phyloP scores from a whole-genome alignment of 1,140 invertebrate species.

The Drosophila sechellia region DNA sequence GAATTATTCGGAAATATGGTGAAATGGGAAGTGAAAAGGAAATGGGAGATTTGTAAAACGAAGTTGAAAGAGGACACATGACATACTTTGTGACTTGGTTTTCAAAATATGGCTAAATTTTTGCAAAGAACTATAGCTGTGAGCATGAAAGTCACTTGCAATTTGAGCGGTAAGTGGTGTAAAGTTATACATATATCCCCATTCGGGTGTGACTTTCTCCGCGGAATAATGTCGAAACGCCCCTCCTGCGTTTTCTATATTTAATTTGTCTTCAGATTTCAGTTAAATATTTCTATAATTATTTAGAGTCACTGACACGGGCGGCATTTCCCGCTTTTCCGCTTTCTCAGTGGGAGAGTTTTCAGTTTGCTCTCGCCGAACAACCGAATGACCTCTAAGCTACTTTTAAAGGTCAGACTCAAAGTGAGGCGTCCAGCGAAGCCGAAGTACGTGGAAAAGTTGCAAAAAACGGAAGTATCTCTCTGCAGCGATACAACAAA shows the following conservation, averaged over 20 bases:
- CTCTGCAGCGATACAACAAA: background rate
- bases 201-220: conserved; percentile 18
- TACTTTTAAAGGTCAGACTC: conserved; percentile 57
- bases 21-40: too few relatives aligned
- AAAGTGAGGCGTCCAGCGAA: conserved; percentile 21
- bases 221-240: conserved; percentile 18
- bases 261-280: conserved; percentile 38
- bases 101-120: too few relatives aligned
- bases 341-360: conserved; percentile 11
- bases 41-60: too few relatives aligned
- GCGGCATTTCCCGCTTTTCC: conserved; percentile 28
- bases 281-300: conserved; percentile 46
- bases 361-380: conserved; percentile 24
- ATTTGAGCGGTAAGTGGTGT: background rate
- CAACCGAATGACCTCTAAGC: conserved; percentile 63
- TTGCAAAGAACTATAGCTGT: too few relatives aligned
- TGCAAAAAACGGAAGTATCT: conserved; percentile 29
- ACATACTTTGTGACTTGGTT: too few relatives aligned
- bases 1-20: too few relatives aligned
- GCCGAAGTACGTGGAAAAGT: conserved; percentile 22
- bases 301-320: conserved; percentile 40
- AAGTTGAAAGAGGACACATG: too few relatives aligned
- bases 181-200: conserved; percentile 2
- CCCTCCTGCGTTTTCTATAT: conserved; percentile 19
- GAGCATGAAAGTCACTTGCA: background rate